Evolutionary conservation across 2,888 invertebrate genomes (phyloP).

Genomic region (Acronicta leporina): DNA sequence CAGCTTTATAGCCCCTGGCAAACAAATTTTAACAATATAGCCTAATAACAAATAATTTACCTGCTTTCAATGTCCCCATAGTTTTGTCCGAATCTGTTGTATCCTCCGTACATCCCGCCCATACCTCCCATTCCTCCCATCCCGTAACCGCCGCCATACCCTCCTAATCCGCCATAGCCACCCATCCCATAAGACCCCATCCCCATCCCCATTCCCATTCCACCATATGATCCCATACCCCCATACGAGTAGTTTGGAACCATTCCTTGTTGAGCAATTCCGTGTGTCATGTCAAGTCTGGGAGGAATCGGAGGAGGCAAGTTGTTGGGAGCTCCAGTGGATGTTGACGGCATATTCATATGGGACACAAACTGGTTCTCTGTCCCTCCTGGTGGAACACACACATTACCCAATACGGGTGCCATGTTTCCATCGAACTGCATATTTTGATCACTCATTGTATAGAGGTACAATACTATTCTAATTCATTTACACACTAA

Average conservation of each 20-base stretch:
- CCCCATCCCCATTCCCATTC: conserved; percentile 63
- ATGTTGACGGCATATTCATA: conserved; percentile 70
- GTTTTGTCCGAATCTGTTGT: conserved; percentile 79
- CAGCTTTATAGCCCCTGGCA: too few relatives aligned
- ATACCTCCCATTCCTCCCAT: conserved; percentile 62
- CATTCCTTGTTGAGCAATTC: conserved; percentile 40
- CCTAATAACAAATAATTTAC: conserved; percentile 64
- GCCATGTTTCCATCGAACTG: conserved; percentile 63
- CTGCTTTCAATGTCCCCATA: conserved; percentile 91
- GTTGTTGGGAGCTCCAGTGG: conserved; percentile 37
- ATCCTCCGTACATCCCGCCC: conserved; percentile 79
- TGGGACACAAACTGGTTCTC: conserved; percentile 49
- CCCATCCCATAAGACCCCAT: conserved; percentile 58
- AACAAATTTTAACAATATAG: too few relatives aligned
- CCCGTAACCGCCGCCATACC: conserved; percentile 61
- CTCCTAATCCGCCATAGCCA: conserved; percentile 64
- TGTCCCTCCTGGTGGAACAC: conserved; percentile 46
- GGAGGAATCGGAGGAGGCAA: conserved; percentile 76
- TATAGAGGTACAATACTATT: conserved; percentile 31
- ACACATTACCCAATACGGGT: conserved; percentile 37
- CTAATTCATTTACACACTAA: conserved; percentile 36
- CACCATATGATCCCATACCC: conserved; percentile 57
- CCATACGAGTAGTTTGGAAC: conserved; percentile 54
- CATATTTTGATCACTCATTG: conserved; percentile 77
- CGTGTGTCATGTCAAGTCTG: conserved; percentile 67